phyloP scores from a whole-genome alignment of 2,888 invertebrate species.

The Neuroscelio doddi region DNA sequence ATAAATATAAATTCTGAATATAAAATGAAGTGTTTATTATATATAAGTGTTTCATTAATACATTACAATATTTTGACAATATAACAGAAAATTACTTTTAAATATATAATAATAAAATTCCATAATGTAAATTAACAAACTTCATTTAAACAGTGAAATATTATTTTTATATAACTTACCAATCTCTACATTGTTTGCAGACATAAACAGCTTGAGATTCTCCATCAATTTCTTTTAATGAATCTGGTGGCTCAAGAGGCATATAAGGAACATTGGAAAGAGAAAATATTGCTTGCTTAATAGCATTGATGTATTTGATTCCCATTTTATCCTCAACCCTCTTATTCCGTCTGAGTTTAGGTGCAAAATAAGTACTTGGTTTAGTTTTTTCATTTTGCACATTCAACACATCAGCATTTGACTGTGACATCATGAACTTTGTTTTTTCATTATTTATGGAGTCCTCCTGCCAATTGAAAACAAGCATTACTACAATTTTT shows the following conservation, averaged over 20 bases:
- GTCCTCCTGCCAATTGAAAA: background rate
- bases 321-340: conserved; percentile 56
- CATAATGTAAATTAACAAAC: too few relatives aligned
- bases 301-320: conserved; percentile 53
- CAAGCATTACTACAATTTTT: background rate
- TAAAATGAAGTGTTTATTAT: too few relatives aligned
- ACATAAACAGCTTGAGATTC: conserved; percentile 46
- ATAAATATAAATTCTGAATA: too few relatives aligned
- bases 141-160: too few relatives aligned
- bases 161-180: conserved; percentile 52
- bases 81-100: too few relatives aligned
- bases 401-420: background rate
- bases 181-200: conserved; percentile 64
- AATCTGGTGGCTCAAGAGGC: conserved; percentile 55
- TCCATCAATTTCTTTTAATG: conserved; percentile 45
- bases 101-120: too few relatives aligned
- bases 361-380: conserved; percentile 27
- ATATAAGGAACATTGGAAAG: conserved; percentile 51
- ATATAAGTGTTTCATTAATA: too few relatives aligned
- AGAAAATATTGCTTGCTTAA: conserved; percentile 61
- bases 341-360: conserved; percentile 57
- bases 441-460: background rate
- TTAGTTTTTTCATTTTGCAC: conserved; percentile 2
- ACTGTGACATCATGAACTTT: too few relatives aligned
- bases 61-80: too few relatives aligned